Base-by-base conservation (phyloP, 2,888 invertebrate genomes). In the Julus scandinavius region DNA sequence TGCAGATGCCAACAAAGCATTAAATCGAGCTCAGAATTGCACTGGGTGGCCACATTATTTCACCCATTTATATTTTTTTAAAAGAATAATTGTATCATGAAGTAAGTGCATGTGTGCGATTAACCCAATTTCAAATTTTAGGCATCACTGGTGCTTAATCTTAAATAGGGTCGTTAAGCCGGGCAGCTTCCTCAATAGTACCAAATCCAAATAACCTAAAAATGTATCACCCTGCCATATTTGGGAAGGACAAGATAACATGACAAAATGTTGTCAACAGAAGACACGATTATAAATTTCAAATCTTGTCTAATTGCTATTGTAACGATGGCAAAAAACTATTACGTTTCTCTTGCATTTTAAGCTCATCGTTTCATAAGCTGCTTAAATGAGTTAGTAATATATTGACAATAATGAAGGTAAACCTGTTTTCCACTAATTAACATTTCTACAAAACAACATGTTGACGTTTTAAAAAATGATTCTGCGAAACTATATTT, bases 41-140 rank as follows among this genome's bases (percentile, higher is more conserved):
- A 2, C n/a, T n/a, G n/a, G 63, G n/a, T 54, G 17, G 54, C 54
- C 6, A 54, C 54, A 54, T 17, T 15, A 54, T 54, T 17, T 17
- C 15, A 54, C 63, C 63, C 45, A 45, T 45, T 1, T 63, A 6
- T 17, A 38, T 80, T 11, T 20, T 29, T 80, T 17, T 13, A 29
- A 3, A 80, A 9, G 11, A 38, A 29, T 38, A 38, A 29, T 29
- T 13, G 38, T 3, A 38, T 13, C 38, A 4, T 5, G 80, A n/a
- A 54, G n/a, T 29, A 17, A 3, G 54, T 38, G 80, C 80, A 4
- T 38, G 29, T 15, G 80, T 38, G 38, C 20, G 7, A 38, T 38
- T 80, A 80, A 80, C 80, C 80, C 80, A 80, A 80, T 80, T 80
- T 38, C 80, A 29, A 11, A 17, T 80, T 80, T 13, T 80, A 29